Evolutionary conservation across 1,140 invertebrate species (phyloP).

Genomic region (Saccostrea cuccullata): DNA sequence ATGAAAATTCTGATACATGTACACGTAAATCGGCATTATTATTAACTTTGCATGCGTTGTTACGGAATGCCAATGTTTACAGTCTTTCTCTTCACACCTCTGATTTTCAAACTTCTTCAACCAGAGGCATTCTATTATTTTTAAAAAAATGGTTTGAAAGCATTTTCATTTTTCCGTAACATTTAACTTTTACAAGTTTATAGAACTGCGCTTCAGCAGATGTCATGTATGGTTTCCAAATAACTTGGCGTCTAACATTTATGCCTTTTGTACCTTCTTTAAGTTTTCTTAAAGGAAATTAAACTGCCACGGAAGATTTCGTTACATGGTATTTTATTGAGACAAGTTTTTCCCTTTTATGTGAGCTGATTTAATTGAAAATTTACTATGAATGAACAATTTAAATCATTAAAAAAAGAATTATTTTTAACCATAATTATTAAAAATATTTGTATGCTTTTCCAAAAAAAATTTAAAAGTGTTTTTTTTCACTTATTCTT

Average conservation of each 20-base stretch:
- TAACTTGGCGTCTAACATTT: conserved; percentile 28
- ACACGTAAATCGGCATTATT: not conserved
- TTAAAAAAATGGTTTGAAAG: not conserved
- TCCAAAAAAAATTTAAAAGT: too few species aligned
- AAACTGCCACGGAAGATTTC: too few species aligned
- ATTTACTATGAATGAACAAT: too few species aligned
- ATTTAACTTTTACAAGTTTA: not conserved
- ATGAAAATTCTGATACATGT: not conserved
- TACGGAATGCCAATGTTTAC: too few species aligned
- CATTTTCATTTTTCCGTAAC: not conserved
- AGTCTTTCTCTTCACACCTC: not conserved
- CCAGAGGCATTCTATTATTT: not conserved
- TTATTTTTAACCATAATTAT: too few species aligned
- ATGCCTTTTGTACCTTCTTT: not conserved
- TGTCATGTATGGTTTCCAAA: not conserved
- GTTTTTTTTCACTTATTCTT: too few species aligned
- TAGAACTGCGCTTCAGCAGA: conserved; percentile 16
- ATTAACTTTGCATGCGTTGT: not conserved
- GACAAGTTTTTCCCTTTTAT: too few species aligned
- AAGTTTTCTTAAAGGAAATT: too few species aligned
- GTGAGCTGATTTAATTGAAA: too few species aligned
- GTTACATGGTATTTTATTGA: too few species aligned
- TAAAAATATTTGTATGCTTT: too few species aligned
- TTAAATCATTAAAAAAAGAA: too few species aligned
- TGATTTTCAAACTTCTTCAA: not conserved